phyloP scores from a whole-genome alignment of 2,888 invertebrate genomes.

The Dryocosmus kuriphilus region DNA sequence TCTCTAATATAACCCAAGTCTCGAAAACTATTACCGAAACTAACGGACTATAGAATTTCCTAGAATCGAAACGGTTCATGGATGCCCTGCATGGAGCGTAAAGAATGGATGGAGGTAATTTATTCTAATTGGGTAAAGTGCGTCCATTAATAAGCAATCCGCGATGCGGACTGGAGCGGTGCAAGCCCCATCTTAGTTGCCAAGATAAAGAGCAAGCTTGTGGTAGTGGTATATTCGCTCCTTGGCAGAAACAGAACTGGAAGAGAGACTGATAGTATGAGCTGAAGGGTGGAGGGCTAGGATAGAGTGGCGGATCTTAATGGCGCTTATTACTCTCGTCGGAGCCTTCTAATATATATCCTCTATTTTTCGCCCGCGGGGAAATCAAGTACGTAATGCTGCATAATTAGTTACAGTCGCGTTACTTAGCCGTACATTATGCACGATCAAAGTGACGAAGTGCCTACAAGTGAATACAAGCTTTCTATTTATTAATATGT shows the following conservation, averaged over 20 bases:
- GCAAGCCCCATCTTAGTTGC: constrained; percentile 46
- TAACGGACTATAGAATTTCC: constrained; percentile 52
- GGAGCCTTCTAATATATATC: constrained; percentile 72
- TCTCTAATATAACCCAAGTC: constrained; percentile 17
- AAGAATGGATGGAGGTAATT: constrained; percentile 68
- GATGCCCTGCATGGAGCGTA: constrained; percentile 51
- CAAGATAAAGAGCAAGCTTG: constrained; percentile 51
- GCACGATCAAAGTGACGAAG: constrained; percentile 75
- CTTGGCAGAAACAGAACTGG: constrained; percentile 47
- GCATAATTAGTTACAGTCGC: constrained; percentile 76
- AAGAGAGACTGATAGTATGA: constrained; percentile 52
- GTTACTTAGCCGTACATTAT: constrained; percentile 75
- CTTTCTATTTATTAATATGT: constrained; percentile 16
- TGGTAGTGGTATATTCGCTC: constrained; percentile 51
- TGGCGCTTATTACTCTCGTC: constrained; percentile 76
- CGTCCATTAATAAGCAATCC: constrained; percentile 71
- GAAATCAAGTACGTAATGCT: constrained; percentile 76
- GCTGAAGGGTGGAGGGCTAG: constrained; percentile 58
- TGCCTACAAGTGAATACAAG: constrained; percentile 64
- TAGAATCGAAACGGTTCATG: constrained; percentile 51
- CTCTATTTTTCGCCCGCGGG: constrained; percentile 76
- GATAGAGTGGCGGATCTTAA: constrained; percentile 70
- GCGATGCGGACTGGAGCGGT: constrained; percentile 59
- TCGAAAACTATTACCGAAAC: constrained; percentile 40
- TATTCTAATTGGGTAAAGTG: constrained; percentile 74